Conservation (phyloP, 2,113 vertebrate genomes). For the Cranoglanis bouderius region DNA sequence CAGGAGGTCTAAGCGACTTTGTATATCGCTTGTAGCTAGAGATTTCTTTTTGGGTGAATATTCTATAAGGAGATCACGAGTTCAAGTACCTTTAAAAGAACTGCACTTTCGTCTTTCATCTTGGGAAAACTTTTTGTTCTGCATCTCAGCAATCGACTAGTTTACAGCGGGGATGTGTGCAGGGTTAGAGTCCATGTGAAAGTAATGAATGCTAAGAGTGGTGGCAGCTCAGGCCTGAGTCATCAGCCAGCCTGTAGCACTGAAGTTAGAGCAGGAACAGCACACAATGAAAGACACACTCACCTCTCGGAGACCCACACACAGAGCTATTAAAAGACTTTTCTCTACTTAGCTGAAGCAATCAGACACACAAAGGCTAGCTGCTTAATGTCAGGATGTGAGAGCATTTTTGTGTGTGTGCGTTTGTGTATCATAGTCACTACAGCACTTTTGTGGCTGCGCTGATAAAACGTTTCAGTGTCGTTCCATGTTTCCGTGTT, state of each 20-base stretch:
- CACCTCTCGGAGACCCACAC: constrained; percentile 4
- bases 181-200: constrained; percentile 12
- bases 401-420: neutral
- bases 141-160: constrained; percentile 25
- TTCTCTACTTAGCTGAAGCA: constrained; percentile 47
- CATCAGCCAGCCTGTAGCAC: constrained; percentile 15
- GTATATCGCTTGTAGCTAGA: no score
- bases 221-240: constrained; percentile 42
- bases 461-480: constrained; percentile 7
- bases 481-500: neutral
- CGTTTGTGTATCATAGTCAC: neutral
- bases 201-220: constrained; percentile 25
- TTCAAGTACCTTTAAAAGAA: constrained; percentile 19
- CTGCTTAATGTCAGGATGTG: constrained; percentile 28
- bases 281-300: constrained; percentile 20
- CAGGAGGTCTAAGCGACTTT: neutral
- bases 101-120: constrained; percentile 1
- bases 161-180: constrained; percentile 23
- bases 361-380: constrained; percentile 41
- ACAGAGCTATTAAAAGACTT: constrained; percentile 49
- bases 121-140: constrained; percentile 11
- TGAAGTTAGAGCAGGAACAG: constrained; percentile 29
- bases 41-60: constrained; percentile 27
- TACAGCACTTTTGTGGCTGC: neutral
- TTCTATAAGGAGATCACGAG: constrained; percentile 31